These are phyloP conservation scores for Neogobius melanostomus DNA, from an alignment of 2,113 vertebrate species.

Conservation along the genomic window DNA sequence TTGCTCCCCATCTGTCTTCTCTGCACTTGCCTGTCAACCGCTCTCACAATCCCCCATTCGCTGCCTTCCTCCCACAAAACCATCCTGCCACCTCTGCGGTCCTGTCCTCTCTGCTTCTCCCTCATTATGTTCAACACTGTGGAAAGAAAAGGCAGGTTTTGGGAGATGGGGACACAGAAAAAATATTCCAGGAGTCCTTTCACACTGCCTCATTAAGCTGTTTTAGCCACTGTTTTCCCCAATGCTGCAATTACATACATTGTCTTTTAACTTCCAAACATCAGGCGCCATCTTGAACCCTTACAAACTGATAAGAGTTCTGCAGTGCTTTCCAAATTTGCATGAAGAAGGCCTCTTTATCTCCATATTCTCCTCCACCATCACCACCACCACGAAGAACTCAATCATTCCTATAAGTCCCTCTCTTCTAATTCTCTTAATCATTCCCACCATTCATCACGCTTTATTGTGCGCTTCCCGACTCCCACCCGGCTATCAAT, in stretches of 20 bases:
- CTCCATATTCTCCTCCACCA: slow-evolving; percentile 20
- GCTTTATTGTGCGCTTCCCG: slow-evolving; percentile 21
- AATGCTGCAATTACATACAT: slow-evolving; percentile 1
- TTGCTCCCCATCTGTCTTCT: slow-evolving; percentile 57
- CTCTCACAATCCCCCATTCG: slow-evolving; percentile 37
- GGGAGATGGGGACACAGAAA: slow-evolving; percentile 9
- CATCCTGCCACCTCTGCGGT: slow-evolving; percentile 16
- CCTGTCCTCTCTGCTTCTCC: slow-evolving; percentile 3
- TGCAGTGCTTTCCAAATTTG: not conserved
- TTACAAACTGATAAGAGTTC: not conserved
- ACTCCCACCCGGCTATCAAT: slow-evolving; percentile 37
- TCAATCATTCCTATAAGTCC: slow-evolving; percentile 8
- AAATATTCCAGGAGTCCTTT: slow-evolving; percentile 10
- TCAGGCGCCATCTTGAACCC: not conserved
- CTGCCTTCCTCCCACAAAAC: slow-evolving; percentile 58
- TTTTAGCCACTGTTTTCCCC: slow-evolving; percentile 14
- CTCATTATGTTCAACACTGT: slow-evolving; percentile 30
- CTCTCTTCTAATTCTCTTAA: slow-evolving; percentile 36
- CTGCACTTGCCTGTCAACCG: slow-evolving; percentile 56
- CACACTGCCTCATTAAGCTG: slow-evolving; percentile 19
- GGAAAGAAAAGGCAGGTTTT: slow-evolving; percentile 29
- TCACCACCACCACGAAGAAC: not conserved
- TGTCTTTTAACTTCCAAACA: not conserved
- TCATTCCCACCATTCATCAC: slow-evolving; percentile 37
- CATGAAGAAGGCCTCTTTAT: slow-evolving; percentile 7